phyloP scores from a whole-genome alignment of 1,140 invertebrate species.

The Scylla paramamosain region DNA sequence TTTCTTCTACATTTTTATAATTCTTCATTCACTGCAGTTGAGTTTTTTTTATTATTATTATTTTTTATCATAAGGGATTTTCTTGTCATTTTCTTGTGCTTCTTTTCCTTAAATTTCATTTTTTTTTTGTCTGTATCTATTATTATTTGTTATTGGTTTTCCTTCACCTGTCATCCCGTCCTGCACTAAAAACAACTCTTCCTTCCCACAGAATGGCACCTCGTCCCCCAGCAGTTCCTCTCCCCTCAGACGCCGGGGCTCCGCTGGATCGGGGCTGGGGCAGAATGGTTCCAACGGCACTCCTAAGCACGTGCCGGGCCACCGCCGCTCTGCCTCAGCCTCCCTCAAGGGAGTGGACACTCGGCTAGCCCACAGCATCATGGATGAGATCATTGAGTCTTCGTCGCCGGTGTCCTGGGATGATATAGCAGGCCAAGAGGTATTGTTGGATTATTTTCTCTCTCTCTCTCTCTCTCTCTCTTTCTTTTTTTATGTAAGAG shows the following conservation, averaged over 20 bases:
- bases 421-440: constrained; percentile 95
- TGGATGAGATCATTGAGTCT: constrained; percentile 95
- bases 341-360: constrained; percentile 73
- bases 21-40: no score
- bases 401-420: constrained; percentile 90
- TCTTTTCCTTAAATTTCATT: no score
- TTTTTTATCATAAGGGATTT: no score
- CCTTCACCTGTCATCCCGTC: no score
- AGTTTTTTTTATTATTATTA: no score
- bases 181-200: no score
- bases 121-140: no score
- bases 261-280: constrained; percentile 55
- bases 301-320: constrained; percentile 47
- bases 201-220: not conserved
- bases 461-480: not conserved
- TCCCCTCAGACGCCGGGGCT: constrained; percentile 62
- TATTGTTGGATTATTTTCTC: constrained; percentile 81
- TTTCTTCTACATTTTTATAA: no score
- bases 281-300: constrained; percentile 38
- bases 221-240: not conserved
- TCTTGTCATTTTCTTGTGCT: no score
- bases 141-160: no score
- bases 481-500: no score
- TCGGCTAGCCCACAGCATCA: constrained; percentile 85
- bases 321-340: constrained; percentile 61